phyloP scores from a whole-genome alignment of 2,797 vertebrate species.

The Delichon dasypus region DNA sequence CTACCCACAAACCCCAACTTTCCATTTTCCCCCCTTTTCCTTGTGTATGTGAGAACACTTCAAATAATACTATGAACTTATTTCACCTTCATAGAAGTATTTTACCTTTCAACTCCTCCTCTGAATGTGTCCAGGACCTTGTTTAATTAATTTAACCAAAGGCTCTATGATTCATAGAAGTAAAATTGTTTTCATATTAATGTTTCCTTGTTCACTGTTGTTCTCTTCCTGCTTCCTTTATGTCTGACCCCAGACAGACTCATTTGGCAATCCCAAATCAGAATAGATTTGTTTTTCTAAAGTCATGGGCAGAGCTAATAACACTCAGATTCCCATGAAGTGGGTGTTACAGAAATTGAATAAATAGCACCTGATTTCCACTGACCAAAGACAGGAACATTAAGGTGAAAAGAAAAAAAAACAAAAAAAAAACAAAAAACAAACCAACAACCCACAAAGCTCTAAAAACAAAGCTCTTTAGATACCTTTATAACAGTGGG shows the following conservation, averaged over 20 bases:
- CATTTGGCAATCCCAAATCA: background rate
- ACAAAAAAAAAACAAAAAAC: background rate
- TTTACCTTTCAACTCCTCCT: constrained; percentile 14
- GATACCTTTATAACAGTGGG: background rate
- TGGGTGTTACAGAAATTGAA: constrained; percentile 18
- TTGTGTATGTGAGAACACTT: background rate
- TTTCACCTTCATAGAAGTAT: background rate
- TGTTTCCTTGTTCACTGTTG: constrained; percentile 49
- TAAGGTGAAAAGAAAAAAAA: background rate
- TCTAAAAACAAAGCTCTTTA: background rate
- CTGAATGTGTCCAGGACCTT: background rate
- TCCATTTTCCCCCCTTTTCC: background rate
- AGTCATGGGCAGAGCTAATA: background rate
- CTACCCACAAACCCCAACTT: background rate
- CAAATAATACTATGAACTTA: background rate
- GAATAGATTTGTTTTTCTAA: constrained; percentile 48
- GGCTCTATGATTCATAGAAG: background rate
- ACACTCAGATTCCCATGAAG: constrained; percentile 36
- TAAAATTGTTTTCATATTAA: constrained; percentile 33
- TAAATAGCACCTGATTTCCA: constrained; percentile 45
- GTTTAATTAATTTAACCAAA: constrained; percentile 47
- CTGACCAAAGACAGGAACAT: background rate
- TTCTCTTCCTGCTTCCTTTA: constrained; percentile 61
- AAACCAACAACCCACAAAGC: background rate
- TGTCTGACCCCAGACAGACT: background rate